phyloP scores from a whole-genome alignment of 2,113 vertebrate species.

The Acrocephalus arundinaceus region DNA sequence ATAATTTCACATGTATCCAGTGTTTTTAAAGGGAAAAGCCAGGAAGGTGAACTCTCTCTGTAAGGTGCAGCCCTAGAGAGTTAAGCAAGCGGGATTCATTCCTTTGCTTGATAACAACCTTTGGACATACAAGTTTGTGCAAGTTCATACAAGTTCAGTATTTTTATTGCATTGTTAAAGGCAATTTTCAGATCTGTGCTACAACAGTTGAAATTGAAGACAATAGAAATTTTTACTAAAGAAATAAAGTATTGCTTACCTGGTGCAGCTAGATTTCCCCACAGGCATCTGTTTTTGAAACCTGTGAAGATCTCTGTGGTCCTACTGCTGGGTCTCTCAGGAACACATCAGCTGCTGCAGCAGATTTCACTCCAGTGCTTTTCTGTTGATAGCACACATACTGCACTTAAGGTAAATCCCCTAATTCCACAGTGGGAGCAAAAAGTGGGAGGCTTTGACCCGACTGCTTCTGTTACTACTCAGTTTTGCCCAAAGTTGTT shows the following conservation, averaged over 20 bases:
- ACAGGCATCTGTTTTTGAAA: neutral
- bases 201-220: neutral
- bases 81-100: neutral
- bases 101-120: neutral
- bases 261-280: neutral
- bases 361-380: neutral
- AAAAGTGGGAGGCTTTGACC: neutral
- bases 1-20: neutral
- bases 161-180: neutral
- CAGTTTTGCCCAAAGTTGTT: neutral
- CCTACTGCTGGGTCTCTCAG: neutral
- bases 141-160: neutral
- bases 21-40: neutral
- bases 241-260: neutral
- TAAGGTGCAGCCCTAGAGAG: neutral
- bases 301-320: neutral
- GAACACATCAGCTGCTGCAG: neutral
- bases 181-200: neutral
- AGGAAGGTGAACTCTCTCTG: neutral
- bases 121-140: neutral
- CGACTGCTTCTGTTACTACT: neutral
- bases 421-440: rapidly evolving
- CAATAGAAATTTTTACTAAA: neutral
- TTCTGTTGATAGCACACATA: neutral
- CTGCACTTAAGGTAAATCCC: neutral